These are phyloP conservation scores for Bolinopsis microptera DNA, from an alignment of 37 sponge, comb jelly and placozoan species.

Conservation along the genomic window DNA sequence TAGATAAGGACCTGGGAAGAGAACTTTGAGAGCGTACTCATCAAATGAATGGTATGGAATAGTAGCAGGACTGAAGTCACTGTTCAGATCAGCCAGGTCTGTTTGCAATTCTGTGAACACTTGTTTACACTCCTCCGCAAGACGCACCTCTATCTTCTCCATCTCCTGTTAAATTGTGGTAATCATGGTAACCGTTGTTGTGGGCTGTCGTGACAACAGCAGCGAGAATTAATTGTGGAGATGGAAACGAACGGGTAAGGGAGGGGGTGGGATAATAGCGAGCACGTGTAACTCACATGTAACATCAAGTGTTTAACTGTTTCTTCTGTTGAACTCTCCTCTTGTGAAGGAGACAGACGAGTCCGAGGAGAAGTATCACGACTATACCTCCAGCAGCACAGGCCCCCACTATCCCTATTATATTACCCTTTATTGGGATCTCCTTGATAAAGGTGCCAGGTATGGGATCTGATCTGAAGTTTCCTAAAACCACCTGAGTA, in stretches of 20 bases:
- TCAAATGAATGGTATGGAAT: slow-evolving; percentile 61
- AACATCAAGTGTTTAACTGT: slow-evolving; percentile 57
- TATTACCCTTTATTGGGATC: neutral
- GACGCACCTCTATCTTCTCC: slow-evolving; percentile 61
- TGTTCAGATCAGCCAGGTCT: slow-evolving; percentile 64
- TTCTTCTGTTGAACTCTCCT: slow-evolving; percentile 58
- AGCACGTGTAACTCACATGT: slow-evolving; percentile 16
- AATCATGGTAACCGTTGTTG: neutral
- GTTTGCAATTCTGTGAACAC: slow-evolving; percentile 56
- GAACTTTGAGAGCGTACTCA: slow-evolving; percentile 58
- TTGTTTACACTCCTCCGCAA: slow-evolving; percentile 59
- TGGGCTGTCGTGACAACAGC: too few relatives aligned
- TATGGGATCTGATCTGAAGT: slow-evolving; percentile 42
- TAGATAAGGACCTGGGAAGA: slow-evolving; percentile 65
- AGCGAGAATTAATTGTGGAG: too few relatives aligned
- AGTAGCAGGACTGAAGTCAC: slow-evolving; percentile 42
- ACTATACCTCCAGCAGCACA: slow-evolving; percentile 41
- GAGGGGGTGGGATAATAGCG: too few relatives aligned
- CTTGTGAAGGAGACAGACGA: slow-evolving; percentile 51
- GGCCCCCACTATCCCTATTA: slow-evolving; percentile 18
- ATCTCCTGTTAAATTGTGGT: slow-evolving; percentile 32
- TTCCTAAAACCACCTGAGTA: neutral
- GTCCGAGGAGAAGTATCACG: neutral
- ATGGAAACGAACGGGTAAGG: too few relatives aligned
- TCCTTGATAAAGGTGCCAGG: neutral